A percentile compares a stretch with the other conserved stretches of the same genome.
These are phyloP conservation scores for Dicerorhinus sumatrensis DNA, from an alignment of 2,113 vertebrate species.

Conservation along the genomic window DNA sequence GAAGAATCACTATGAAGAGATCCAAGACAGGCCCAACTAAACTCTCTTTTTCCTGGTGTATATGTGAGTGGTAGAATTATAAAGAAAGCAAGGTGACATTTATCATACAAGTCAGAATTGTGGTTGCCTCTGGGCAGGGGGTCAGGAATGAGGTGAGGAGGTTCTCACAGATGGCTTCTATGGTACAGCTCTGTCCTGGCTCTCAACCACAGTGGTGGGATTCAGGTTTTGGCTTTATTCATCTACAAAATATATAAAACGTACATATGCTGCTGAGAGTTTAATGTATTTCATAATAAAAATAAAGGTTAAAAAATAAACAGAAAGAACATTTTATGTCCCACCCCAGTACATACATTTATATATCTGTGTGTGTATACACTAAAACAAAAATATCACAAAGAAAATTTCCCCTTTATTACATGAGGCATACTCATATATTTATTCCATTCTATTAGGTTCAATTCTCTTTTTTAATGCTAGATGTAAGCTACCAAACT, in stretches of 20 bases:
- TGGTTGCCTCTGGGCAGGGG: neutral
- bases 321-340: neutral
- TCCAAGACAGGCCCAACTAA: neutral
- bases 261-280: neutral
- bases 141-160: neutral
- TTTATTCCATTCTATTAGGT: neutral
- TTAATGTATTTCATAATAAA: conserved; percentile 52
- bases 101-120: neutral
- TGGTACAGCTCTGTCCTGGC: neutral
- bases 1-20: neutral
- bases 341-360: neutral
- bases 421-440: neutral
- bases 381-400: neutral
- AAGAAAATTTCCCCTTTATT: neutral
- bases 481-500: neutral
- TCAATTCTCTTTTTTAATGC: neutral
- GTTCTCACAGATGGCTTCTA: no score
- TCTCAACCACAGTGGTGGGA: neutral
- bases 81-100: neutral
- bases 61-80: neutral
- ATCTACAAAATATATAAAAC: neutral
- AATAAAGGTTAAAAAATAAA: conserved; percentile 17
- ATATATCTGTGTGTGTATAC: neutral
- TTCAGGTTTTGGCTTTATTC: neutral
- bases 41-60: neutral